Evolutionary conservation across 2,797 vertebrate genomes (phyloP), one percentile per base, ranked within the genome.

Genomic region (Melanotaenia boesemani): DNA sequence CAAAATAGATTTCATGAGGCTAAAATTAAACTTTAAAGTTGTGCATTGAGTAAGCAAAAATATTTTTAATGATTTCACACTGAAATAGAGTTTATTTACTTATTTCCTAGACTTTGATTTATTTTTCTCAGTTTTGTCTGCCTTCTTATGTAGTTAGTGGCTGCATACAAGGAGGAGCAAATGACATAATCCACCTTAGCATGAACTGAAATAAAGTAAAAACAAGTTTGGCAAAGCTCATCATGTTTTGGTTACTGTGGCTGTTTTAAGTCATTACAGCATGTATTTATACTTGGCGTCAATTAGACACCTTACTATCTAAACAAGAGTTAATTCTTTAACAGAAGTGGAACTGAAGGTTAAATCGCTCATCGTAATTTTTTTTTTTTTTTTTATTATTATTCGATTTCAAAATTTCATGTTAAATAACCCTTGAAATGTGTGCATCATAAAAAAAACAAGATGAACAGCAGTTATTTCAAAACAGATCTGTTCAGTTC

Each of bases 11-110:
- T 15, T 74, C 70, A 13, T 63, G 32, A 28, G 16, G 32, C 70
- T 56, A 16, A 28, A 34, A 50, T 16, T 5, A 44, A 20, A 4
- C 24, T 20, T 44, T 46, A 0, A 50, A 18, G 50, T 50, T 39
- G 26, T 60, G 22, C 39, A 22, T 32, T 32, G 18, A 30, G 36
- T 22, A 20, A 44, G 52, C 41, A 61, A 46, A 68, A 59, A 66
- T 60, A 58, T 50, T 22, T 22, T n/a, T 50, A 3, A 50, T n/a
- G 20, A 50, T 50, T 67, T 61, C 58, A 74, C 70, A 65, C 61
- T 66, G 5, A 72, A 56, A n/a, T 61, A 8, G 2, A 59, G 41
- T 50, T 50, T 50, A 50, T 26, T 6, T 15, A 37, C 55, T 26
- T 34, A 37, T 65, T 44, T 26, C 36, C 32, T 46, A 72, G 44